Evolutionary conservation across 2,113 vertebrate genomes (phyloP).

Genomic region (Maccullochella peelii): DNA sequence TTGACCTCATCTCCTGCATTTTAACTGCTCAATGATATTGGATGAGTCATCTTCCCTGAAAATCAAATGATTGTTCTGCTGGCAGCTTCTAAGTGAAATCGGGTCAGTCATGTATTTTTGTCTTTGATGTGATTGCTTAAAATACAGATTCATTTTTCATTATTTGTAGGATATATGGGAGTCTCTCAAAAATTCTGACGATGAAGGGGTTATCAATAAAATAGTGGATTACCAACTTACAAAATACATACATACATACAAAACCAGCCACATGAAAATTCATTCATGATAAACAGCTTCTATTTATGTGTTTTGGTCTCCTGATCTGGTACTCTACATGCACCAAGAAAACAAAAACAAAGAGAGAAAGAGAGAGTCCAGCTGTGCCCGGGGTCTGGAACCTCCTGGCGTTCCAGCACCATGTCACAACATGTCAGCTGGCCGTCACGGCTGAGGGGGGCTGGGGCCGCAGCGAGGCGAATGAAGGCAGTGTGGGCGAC

Average conservation of each 20-base stretch:
- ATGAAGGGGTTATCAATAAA: background rate
- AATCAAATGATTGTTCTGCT: slow-evolving; percentile 47
- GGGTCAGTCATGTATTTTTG: slow-evolving; percentile 2
- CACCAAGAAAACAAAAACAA: slow-evolving; percentile 25
- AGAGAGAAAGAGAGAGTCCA: slow-evolving; percentile 10
- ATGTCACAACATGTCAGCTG: slow-evolving; percentile 91
- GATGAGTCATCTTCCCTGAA: slow-evolving; percentile 54
- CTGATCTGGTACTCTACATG: background rate
- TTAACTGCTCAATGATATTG: slow-evolving; percentile 51
- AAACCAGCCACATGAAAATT: background rate
- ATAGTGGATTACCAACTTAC: background rate
- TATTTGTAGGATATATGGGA: background rate
- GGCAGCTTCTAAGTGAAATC: slow-evolving; percentile 56
- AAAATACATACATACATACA: too few species aligned
- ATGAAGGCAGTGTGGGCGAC: slow-evolving; percentile 77
- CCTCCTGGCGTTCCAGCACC: slow-evolving; percentile 80
- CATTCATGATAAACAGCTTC: background rate
- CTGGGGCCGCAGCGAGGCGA: slow-evolving; percentile 41
- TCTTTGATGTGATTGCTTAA: background rate
- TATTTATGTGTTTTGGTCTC: background rate
- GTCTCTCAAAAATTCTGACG: background rate
- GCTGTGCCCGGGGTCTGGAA: slow-evolving; percentile 81
- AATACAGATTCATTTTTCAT: background rate
- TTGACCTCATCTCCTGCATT: slow-evolving; percentile 48
- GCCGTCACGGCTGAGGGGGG: slow-evolving; percentile 84